These are phyloP conservation scores for Gymnocephalus cernua DNA, from an alignment of 2,113 vertebrate species.

Conservation along the genomic window DNA sequence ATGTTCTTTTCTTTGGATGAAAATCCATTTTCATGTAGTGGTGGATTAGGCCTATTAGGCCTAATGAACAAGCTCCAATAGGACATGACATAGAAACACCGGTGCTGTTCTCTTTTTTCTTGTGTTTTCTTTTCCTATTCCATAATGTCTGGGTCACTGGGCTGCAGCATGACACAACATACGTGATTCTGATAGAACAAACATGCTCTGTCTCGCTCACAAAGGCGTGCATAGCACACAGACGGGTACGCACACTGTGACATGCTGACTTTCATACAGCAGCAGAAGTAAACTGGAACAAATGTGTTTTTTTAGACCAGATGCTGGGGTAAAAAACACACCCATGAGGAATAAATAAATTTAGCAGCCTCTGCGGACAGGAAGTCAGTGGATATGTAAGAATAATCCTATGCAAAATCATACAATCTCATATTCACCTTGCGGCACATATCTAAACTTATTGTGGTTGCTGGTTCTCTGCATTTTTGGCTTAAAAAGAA, in stretches of 20 bases:
- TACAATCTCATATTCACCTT: not conserved
- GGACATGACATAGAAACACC: conserved; percentile 5
- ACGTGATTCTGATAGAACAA: conserved; percentile 40
- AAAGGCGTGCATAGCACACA: conserved; percentile 7
- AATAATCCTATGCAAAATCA: not conserved
- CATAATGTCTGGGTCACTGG: conserved; percentile 30
- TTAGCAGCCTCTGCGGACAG: not conserved
- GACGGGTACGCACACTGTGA: not conserved
- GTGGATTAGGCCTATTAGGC: conserved; percentile 7
- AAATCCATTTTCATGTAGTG: conserved; percentile 1
- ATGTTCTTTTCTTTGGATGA: not conserved
- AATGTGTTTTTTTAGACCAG: conserved; percentile 11
- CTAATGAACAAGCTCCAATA: not conserved
- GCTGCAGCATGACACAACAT: conserved; percentile 25
- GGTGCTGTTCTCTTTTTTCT: not conserved
- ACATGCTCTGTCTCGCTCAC: conserved; percentile 42
- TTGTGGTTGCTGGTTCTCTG: not conserved
- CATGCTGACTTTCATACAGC: conserved; percentile 11
- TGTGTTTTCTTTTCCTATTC: not conserved
- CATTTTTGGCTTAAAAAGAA: not conserved
- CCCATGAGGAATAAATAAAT: not conserved
- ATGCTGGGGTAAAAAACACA: not conserved
- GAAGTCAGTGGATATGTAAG: not conserved
- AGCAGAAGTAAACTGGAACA: conserved; percentile 31
- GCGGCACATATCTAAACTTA: not conserved